Evolutionary conservation across 2,888 invertebrate genomes (phyloP).

Genomic region (Clanis bilineata): DNA sequence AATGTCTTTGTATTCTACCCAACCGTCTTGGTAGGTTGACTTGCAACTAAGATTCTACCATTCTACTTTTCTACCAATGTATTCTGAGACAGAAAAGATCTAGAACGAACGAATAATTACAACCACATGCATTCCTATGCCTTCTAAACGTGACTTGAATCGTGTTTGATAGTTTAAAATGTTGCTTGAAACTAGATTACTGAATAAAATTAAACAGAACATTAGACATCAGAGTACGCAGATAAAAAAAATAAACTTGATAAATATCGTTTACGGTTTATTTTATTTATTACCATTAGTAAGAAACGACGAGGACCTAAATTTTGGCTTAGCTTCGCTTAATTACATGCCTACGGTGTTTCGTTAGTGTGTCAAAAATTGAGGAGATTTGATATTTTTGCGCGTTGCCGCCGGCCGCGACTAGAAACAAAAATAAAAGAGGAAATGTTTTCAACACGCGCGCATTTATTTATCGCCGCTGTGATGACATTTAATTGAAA

Average conservation of each 20-base stretch:
- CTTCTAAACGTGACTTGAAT: slow-evolving; percentile 40
- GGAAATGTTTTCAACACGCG: slow-evolving; percentile 19
- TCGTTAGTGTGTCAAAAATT: neutral
- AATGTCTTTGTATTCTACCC: too few relatives aligned
- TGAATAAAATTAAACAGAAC: slow-evolving; percentile 37
- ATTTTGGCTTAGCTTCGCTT: neutral
- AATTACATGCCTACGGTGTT: neutral
- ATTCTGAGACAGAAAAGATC: too few relatives aligned
- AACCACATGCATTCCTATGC: slow-evolving; percentile 44
- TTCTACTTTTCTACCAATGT: slow-evolving; percentile 29
- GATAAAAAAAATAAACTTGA: neutral
- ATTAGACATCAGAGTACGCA: neutral
- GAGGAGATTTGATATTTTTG: neutral
- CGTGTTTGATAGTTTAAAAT: slow-evolving; percentile 27
- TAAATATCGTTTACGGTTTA: neutral
- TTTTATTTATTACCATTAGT: neutral
- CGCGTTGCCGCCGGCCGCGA: neutral
- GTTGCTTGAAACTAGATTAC: slow-evolving; percentile 37
- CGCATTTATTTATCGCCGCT: slow-evolving; percentile 32
- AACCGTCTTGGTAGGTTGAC: slow-evolving; percentile 25
- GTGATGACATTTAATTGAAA: slow-evolving; percentile 47
- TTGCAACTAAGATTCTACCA: neutral
- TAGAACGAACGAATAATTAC: slow-evolving; percentile 33
- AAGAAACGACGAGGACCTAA: neutral
- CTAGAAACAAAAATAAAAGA: slow-evolving; percentile 12